Percentiles rank a stretch among this genome's conserved stretches.
Conservation (phyloP, 2,113 vertebrate genomes). For the Pagrus major region DNA sequence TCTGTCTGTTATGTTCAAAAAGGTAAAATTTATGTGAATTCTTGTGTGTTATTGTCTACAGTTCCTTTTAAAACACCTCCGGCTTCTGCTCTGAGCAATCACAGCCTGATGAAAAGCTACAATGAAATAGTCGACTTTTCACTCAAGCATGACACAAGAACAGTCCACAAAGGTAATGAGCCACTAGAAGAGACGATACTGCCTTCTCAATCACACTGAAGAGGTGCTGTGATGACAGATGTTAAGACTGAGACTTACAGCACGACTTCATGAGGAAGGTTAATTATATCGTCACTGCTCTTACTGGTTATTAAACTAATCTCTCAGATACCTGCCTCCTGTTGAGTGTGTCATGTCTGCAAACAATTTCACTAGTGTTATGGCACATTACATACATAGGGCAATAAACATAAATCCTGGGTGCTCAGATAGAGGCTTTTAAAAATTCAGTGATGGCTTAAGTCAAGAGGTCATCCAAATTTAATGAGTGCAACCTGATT, state of each 20-base stretch:
- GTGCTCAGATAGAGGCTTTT: neutral
- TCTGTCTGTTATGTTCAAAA: constrained; percentile 32
- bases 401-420: neutral
- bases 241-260: constrained; percentile 31
- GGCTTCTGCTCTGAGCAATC: constrained; percentile 43
- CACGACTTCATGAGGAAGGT: constrained; percentile 21
- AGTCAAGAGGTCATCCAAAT: constrained; percentile 8
- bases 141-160: constrained; percentile 36
- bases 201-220: constrained; percentile 38
- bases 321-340: constrained; percentile 19
- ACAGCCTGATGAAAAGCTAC: constrained; percentile 39
- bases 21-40: constrained; percentile 37
- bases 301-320: constrained; percentile 49
- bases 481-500: constrained; percentile 8
- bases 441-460: neutral
- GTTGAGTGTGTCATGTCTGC: neutral
- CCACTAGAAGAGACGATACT: constrained; percentile 32
- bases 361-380: neutral
- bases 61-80: constrained; percentile 31
- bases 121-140: constrained; percentile 44
- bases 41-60: constrained; percentile 10
- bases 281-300: constrained; percentile 31
- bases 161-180: constrained; percentile 47
- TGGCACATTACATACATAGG: neutral
- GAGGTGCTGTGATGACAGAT: constrained; percentile 32